Percentiles rank a stretch among this genome's conserved stretches.
Conservation (phyloP, 2,888 invertebrate genomes). For the Aporophyla nigra region DNA sequence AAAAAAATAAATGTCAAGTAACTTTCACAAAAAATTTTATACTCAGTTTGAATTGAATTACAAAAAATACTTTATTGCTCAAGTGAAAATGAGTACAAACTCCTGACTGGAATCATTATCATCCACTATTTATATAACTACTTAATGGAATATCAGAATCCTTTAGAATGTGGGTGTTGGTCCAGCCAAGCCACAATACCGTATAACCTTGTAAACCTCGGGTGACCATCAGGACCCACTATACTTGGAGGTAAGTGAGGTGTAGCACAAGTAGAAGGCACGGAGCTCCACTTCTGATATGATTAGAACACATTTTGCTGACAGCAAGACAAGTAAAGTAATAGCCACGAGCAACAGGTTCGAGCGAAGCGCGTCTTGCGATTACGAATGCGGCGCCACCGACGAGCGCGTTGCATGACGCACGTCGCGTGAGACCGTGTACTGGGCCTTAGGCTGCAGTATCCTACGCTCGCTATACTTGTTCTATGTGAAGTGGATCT, state of each 20-base stretch:
- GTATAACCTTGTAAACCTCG: slow-evolving; percentile 4
- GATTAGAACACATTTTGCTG: not conserved
- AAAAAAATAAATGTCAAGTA: not conserved
- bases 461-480: too few species aligned
- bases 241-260: slow-evolving; percentile 25
- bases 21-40: slow-evolving; percentile 1
- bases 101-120: slow-evolving; percentile 1
- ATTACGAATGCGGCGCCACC: not conserved
- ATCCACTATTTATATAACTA: not conserved
- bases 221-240: slow-evolving; percentile 14
- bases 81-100: not conserved
- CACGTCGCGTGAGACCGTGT: not conserved
- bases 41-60: slow-evolving; percentile 10
- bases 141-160: slow-evolving; percentile 48
- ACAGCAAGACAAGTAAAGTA: not conserved
- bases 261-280: slow-evolving; percentile 13
- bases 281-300: slow-evolving; percentile 16
- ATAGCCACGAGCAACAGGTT: not conserved
- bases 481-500: slow-evolving; percentile 1
- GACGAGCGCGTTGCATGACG: not conserved
- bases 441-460: not conserved
- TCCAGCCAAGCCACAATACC: slow-evolving; percentile 49
- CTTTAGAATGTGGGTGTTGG: slow-evolving; percentile 29
- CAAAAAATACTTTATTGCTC: slow-evolving; percentile 6
- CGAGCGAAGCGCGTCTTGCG: too few species aligned